Evolutionary conservation across 2,113 vertebrate genomes (phyloP).

Genomic region (Dunckerocampus dactyliophorus): DNA sequence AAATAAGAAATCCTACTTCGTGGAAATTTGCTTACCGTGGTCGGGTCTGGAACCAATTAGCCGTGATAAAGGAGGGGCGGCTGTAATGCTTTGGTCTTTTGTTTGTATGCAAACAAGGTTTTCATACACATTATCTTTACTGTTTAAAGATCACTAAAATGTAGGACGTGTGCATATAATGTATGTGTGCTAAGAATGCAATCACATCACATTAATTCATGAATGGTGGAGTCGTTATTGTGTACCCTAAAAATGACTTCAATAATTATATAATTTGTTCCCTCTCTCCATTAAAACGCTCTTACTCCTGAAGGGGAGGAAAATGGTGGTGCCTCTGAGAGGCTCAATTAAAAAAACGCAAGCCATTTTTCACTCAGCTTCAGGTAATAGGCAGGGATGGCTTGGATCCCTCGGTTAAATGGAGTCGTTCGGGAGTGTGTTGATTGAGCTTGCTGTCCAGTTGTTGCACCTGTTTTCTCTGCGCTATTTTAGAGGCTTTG

Average conservation of each 20-base stretch:
- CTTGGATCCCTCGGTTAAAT: conserved; percentile 43
- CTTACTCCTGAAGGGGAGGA: conserved; percentile 10
- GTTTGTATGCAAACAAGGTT: too few species aligned
- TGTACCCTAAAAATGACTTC: background rate
- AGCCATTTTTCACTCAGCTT: conserved; percentile 39
- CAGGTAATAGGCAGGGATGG: conserved; percentile 25
- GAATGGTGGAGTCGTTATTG: background rate
- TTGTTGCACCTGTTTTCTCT: conserved; percentile 15
- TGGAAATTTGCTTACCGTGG: too few species aligned
- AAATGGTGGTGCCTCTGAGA: conserved; percentile 33
- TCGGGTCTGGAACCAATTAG: too few species aligned
- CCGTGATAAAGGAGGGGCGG: too few species aligned
- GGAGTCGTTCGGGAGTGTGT: conserved; percentile 17
- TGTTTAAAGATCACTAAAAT: too few species aligned
- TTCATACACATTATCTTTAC: too few species aligned
- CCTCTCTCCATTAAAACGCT: conserved; percentile 2
- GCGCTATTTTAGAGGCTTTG: conserved; percentile 8
- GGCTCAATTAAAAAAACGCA: conserved; percentile 53
- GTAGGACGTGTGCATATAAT: too few species aligned
- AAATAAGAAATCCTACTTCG: too few species aligned
- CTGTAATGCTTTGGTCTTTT: too few species aligned
- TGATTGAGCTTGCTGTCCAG: conserved; percentile 22
- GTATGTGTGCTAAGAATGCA: too few species aligned
- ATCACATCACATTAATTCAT: too few species aligned
- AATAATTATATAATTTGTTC: conserved; percentile 31